Conservation (phyloP, 2,888 invertebrate species). For the Tenodera sinensis region DNA sequence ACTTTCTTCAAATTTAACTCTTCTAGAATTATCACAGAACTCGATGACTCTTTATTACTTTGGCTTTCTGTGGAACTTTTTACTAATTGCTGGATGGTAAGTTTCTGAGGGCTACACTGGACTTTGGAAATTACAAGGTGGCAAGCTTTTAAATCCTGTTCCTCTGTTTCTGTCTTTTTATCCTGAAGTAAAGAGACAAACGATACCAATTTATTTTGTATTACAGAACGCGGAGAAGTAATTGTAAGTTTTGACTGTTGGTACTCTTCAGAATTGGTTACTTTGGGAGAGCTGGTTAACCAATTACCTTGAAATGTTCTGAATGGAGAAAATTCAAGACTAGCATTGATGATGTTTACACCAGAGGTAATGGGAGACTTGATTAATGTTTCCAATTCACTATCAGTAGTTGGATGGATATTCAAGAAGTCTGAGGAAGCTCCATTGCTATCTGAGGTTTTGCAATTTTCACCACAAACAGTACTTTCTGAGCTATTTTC, state of each 20-base stretch:
- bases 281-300: not conserved
- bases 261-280: not conserved
- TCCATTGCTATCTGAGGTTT: not conserved
- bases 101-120: not conserved
- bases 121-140: not conserved
- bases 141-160: not conserved
- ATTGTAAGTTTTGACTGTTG: not conserved
- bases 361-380: not conserved
- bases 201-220: not conserved
- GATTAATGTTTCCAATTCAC: not conserved
- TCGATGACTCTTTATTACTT: not conserved
- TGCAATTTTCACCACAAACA: not conserved
- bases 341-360: not conserved
- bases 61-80: not conserved
- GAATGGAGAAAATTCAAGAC: not conserved
- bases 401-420: not conserved
- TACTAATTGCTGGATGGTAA: not conserved
- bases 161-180: not conserved
- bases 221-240: not conserved
- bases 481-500: not conserved
- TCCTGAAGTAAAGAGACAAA: not conserved
- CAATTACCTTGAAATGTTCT: not conserved
- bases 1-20: not conserved
- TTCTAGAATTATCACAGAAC: not conserved
- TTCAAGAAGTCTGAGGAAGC: not conserved